Evolutionary conservation across 2,113 vertebrate genomes (phyloP), one percentile per base, ranked within the genome.

Genomic region (Myiopsitta monachus): DNA sequence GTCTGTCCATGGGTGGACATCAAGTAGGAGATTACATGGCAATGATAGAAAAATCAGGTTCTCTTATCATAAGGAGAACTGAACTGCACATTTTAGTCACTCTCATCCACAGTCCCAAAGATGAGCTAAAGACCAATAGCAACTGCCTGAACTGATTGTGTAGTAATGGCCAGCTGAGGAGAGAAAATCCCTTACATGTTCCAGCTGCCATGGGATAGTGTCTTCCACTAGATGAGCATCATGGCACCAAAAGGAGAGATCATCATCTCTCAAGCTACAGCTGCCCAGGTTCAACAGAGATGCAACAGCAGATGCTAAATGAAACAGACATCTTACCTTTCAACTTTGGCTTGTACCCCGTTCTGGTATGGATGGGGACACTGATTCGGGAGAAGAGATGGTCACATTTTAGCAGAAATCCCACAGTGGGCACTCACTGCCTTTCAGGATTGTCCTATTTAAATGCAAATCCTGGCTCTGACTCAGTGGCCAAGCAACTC

Each of bases 291-390:
- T 63, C 73, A 70, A 30, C 8, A 72, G 41, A 63, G 41, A 6
- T 6, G 9, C 43, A 31, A 62, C 31, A 57, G 46, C 18, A 55
- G 62, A 38, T 9, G 16, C 5, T 76, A n/a, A 61, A 52, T 8
- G 9, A 43, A 51, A 17, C 52, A 79, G 10, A 49, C 2, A 16
- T 10, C 4, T 76, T 31, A 12, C 39, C 23, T 75, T 69, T 38
- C 27, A 7, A 0, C 43, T 66, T 57, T 54, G 44, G 26, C 22
- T 75, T 2, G 0, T 19, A 64, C 7, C 4, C 15, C 1, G 0
- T 15, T 66, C 52, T 57, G 18, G 31, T 66, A 6, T 0, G 1
- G 41, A 24, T 1, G 10, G 21, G 22, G 28, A 47, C 84, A 64
- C 0, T 0, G 0, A 66, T 51, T 33, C 3, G 3, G 26, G 11